Percentiles rank a stretch among this genome's conserved stretches.
Conservation (phyloP, 2,797 vertebrate species). For the Crenichthys baileyi region DNA sequence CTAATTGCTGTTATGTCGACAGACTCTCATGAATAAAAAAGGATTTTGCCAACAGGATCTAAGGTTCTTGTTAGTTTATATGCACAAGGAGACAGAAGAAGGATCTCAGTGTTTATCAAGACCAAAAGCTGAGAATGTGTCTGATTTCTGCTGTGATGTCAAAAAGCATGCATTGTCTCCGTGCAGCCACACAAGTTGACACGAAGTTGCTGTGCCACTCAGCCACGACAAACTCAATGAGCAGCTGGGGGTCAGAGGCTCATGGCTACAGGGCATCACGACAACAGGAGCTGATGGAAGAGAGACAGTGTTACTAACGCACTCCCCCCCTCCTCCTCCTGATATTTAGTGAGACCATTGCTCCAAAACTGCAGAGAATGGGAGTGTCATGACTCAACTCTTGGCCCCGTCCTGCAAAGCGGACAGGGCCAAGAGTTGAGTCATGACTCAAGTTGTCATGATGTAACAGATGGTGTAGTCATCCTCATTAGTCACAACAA, state of each 20-base stretch:
- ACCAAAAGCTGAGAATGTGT: conserved; percentile 21
- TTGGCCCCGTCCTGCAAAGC: conserved; percentile 64
- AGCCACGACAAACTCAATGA: conserved; percentile 26
- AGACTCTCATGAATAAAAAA: neutral
- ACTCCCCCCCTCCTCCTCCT: conserved; percentile 8
- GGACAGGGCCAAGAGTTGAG: no score
- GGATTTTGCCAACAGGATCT: neutral
- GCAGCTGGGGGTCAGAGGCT: conserved; percentile 42
- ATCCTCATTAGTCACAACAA: conserved; percentile 70
- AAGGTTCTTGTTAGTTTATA: neutral
- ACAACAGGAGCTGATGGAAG: conserved; percentile 38
- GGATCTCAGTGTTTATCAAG: conserved; percentile 9
- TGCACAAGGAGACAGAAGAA: neutral
- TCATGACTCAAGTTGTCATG: conserved; percentile 64
- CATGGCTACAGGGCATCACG: conserved; percentile 42
- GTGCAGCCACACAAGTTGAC: conserved; percentile 15
- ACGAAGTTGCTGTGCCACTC: conserved; percentile 21
- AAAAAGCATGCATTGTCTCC: conserved; percentile 21
- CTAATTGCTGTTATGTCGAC: neutral
- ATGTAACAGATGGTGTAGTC: conserved; percentile 72
- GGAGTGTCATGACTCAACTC: conserved; percentile 75
- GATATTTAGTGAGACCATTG: conserved; percentile 40
- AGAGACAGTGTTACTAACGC: conserved; percentile 49
- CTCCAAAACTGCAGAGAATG: conserved; percentile 50
- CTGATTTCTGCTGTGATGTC: conserved; percentile 46